Conservation (phyloP, 2,113 vertebrate species). For the Zosterops borbonicus region DNA sequence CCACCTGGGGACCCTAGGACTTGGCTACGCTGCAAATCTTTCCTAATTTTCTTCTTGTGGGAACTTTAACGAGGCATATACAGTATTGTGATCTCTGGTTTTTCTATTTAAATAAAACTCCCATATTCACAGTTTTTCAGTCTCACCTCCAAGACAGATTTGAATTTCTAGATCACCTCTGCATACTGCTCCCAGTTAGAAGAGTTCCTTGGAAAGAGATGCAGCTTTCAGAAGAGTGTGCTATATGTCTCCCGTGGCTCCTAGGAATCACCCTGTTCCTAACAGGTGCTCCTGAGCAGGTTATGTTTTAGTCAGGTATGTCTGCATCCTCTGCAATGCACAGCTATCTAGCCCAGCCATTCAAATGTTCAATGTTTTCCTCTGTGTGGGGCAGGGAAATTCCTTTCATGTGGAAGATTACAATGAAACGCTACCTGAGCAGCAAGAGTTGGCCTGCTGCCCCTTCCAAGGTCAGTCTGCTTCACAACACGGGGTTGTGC, state of each 20-base stretch:
- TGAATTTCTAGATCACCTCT: background rate
- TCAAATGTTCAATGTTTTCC: background rate
- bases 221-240: background rate
- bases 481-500: rapidly evolving
- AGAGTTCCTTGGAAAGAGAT: background rate
- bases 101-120: background rate
- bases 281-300: background rate
- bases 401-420: background rate
- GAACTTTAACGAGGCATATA: background rate
- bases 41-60: background rate
- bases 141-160: background rate
- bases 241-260: background rate
- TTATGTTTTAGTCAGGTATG: background rate
- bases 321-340: background rate
- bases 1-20: background rate
- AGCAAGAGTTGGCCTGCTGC: background rate
- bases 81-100: background rate
- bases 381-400: background rate
- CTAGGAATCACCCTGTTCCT: background rate
- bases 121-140: background rate
- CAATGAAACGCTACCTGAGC: background rate
- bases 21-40: background rate
- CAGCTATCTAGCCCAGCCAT: background rate
- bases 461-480: background rate
- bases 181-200: background rate